Percentiles rank a stretch among this genome's conserved stretches.
Evolutionary conservation across 2,113 vertebrate species (phyloP).

Genomic region (Microtus montanus): DNA sequence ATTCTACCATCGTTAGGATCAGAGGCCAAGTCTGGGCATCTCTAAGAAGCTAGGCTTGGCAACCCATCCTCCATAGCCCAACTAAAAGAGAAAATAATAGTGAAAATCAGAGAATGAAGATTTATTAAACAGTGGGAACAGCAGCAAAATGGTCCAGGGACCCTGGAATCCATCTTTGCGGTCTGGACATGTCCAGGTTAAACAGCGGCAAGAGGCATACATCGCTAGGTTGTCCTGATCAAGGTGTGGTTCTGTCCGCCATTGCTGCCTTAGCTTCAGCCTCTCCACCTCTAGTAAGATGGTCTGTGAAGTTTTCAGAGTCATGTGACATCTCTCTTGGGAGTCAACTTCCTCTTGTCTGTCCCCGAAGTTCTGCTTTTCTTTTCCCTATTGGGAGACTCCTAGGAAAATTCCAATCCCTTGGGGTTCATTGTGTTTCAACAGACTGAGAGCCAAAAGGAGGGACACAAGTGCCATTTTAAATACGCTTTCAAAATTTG

Average conservation of each 20-base stretch:
- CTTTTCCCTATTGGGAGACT: not conserved
- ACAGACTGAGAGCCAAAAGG: no score
- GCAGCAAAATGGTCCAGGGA: no score
- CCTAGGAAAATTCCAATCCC: no score
- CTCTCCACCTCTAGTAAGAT: not conserved
- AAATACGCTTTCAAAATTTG: not conserved
- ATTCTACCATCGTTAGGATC: not conserved
- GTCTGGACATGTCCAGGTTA: no score
- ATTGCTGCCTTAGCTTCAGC: not conserved
- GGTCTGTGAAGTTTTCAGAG: not conserved
- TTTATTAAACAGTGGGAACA: no score
- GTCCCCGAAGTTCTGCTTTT: not conserved
- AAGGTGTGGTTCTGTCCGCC: not conserved
- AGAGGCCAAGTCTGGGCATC: not conserved
- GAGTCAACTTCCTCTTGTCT: not conserved
- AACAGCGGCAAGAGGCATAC: not conserved
- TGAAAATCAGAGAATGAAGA: not conserved
- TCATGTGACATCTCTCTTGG: no score
- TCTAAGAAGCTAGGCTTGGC: not conserved
- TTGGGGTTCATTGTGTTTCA: not conserved
- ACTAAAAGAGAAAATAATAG: not conserved
- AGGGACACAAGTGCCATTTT: not conserved
- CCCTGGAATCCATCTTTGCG: no score
- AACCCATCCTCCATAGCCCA: not conserved
- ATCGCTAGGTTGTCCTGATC: not conserved